A percentile compares a stretch with the other conserved stretches of the same genome.
phyloP scores from a whole-genome alignment of 1,140 invertebrate species.

The Argopecten irradians region DNA sequence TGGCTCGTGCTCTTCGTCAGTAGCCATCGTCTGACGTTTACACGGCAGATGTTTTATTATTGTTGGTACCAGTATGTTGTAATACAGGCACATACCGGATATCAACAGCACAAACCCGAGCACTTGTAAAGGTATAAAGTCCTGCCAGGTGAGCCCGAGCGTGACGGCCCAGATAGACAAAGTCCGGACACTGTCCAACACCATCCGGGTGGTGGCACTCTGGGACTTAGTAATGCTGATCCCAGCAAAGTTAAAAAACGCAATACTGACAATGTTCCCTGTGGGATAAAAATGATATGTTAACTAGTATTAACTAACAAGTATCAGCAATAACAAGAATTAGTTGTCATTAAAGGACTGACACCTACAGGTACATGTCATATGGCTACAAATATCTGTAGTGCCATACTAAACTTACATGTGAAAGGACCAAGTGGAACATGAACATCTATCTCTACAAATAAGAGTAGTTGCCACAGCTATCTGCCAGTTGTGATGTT shows the following conservation, averaged over 20 bases:
- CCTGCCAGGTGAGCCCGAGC: conserved; percentile 84
- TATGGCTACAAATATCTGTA: too few relatives aligned
- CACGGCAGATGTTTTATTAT: not conserved
- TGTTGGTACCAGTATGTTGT: not conserved
- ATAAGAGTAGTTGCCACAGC: too few relatives aligned
- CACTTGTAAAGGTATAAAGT: conserved; percentile 88
- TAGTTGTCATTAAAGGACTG: too few relatives aligned
- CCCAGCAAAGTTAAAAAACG: conserved; percentile 97
- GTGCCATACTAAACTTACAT: too few relatives aligned
- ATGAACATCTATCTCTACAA: too few relatives aligned
- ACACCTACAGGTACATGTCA: too few relatives aligned
- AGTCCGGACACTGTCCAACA: conserved; percentile 92
- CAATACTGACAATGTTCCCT: conserved; percentile 94
- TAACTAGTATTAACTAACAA: too few relatives aligned
- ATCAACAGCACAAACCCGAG: conserved; percentile 86
- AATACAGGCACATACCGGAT: conserved; percentile 86
- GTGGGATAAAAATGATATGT: conserved; percentile 62
- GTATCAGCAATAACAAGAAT: too few relatives aligned
- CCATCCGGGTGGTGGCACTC: conserved; percentile 91
- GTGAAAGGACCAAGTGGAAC: too few relatives aligned
- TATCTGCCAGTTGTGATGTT: too few relatives aligned
- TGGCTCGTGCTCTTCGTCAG: not conserved
- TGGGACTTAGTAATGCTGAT: conserved; percentile 96
- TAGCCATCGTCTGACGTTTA: not conserved
- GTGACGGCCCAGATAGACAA: conserved; percentile 92